Evolutionary conservation across 2,797 vertebrate species (phyloP), one percentile per base, ranked within the genome.

Genomic region (Sebastolobus alascanus): DNA sequence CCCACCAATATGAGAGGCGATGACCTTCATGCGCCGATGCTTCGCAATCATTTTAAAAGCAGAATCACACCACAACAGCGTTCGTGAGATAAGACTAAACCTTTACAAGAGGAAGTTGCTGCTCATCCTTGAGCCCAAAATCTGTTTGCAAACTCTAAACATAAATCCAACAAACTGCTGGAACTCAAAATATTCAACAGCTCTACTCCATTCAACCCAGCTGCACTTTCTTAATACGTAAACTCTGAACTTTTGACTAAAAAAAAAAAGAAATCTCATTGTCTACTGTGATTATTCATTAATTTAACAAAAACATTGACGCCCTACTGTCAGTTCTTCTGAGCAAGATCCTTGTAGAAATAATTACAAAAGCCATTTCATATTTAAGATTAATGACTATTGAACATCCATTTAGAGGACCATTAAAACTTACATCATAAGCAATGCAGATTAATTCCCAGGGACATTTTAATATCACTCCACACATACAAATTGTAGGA

Each of bases 21-120:
- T 90, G 89, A 93, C 88, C 90, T 93, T 93, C 84, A 84, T 59
- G 72, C 79, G 16, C 75, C n/a, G 68, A 88, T 74, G 72, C 81
- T 73, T 70, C 61, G 59, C 87, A 94, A 87, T 90, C 86, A 83
- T 71, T 84, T 84, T 84, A 88, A 93, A 91, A 90, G 85, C 86
- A 80, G 67, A 79, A 75, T 72, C 65, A 78, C 54, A 54, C 58
- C 78, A 43, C 73, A 68, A 69, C 64, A n/a, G 68, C 54, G 8
- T 16, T 27, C 58, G 43, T 2, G 5, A 88, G 74, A 87, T 83
- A 72, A 79, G 67, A 75, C 65, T 77, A 77, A 87, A 86, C 65
- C 70, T 73, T 83, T 20, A 70, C 33, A 52, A 68, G 58, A 67
- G 61, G 55, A 68, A 68, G 83, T 61, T 78, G 43, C 25, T 18